Evolutionary conservation across 2,888 invertebrate species (phyloP), one percentile per base, ranked within the genome.

Genomic region (Papilio protenor): DNA sequence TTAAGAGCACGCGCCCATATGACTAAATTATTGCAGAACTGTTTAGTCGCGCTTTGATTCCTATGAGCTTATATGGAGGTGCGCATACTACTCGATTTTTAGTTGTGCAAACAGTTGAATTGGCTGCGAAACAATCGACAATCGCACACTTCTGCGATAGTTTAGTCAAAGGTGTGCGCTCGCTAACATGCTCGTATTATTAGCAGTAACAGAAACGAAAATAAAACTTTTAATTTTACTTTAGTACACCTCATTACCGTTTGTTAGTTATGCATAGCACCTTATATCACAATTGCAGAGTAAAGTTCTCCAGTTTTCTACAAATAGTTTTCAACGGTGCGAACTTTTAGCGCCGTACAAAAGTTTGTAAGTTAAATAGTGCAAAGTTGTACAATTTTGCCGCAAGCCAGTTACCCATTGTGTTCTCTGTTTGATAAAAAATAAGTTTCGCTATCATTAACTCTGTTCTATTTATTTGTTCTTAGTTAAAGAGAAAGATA

Each of bases 381-480:
- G 89, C 87, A 85, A 89, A 90, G 89, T 89, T 88, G 89, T 87
- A 87, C 87, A 90, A 91, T 88, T 91, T 90, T 86, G 84, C 87
- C 66, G 77, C 73, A 64, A 73, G 66, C 73, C 27, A 57, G 75
- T 75, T 73, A 73, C 72, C 76, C 49, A 76, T 64, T 72, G 77
- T 73, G 40, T 66, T 40, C 49, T 64, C 21, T 40, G 55, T 71
- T 76, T 66, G 77, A 66, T 70, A 57, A 66, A 77, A 80, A 73
- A 71, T 73, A 74, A 33, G 57, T 69, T 61, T 11, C 14, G 27
- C 61, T 61, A 76, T 76, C 72, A 72, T 71, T 76, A 76, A 61
- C 64, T 76, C 14, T 21, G 49, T 64, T 71, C 47, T 18, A n/a
- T n/a, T 76, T 76, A 52, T 55, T 64, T 64, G 59, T 33, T 33